Evolutionary conservation across 2,888 invertebrate genomes (phyloP).

Genomic region (Brenthis hecate): DNA sequence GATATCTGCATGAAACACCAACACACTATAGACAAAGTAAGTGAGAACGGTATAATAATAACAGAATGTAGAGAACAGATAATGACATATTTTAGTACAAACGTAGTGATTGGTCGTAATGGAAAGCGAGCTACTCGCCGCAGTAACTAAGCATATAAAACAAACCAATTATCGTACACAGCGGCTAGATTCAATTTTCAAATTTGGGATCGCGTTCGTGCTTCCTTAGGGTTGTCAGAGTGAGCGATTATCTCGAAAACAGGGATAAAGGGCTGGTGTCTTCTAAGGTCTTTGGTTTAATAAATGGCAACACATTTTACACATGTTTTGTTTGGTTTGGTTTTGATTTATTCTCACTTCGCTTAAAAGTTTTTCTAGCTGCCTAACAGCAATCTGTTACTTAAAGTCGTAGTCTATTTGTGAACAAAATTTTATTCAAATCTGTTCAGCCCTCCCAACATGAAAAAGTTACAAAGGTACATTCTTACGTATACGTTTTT

Average conservation of each 20-base stretch:
- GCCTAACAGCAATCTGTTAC: too few relatives aligned
- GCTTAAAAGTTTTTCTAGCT: too few relatives aligned
- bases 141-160: conserved; percentile 70
- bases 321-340: too few relatives aligned
- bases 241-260: neutral
- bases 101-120: conserved; percentile 37
- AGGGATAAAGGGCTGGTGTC: neutral
- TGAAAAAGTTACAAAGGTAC: too few relatives aligned
- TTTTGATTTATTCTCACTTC: too few relatives aligned
- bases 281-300: neutral
- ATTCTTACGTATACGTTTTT: too few relatives aligned
- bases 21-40: neutral
- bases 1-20: too few relatives aligned
- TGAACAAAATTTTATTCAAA: too few relatives aligned
- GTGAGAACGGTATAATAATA: neutral
- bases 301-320: neutral
- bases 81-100: conserved; percentile 17
- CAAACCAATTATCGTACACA: conserved; percentile 80
- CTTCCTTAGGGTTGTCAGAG: conserved; percentile 51
- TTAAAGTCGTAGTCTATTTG: too few relatives aligned
- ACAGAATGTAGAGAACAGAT: neutral
- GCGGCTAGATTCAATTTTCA: conserved; percentile 79
- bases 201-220: conserved; percentile 54
- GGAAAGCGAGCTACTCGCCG: conserved; percentile 36
- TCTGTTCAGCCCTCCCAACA: too few relatives aligned